Evolutionary conservation across 2,888 invertebrate species (phyloP), one percentile per base, ranked within the genome.

Genomic region (Stenichneumon culpator): DNA sequence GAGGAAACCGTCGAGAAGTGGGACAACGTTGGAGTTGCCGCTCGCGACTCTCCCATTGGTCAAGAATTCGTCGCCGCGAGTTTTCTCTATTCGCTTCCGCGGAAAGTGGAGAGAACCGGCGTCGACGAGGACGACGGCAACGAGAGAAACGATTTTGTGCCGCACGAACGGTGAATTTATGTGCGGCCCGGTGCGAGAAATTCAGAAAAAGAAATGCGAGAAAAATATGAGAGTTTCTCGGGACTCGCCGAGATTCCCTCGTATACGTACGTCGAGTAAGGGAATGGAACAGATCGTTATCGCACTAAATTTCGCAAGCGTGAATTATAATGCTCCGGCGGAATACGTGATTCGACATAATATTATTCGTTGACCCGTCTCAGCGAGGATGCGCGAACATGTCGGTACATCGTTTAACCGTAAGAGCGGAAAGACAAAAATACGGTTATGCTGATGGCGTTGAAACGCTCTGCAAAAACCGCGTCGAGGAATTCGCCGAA

Each of bases 261-360:
- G 65, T 47, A 32, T 39, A 65, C 22, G 74, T 25, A 28, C 36
- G 22, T 47, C 28, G 28, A 52, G 19, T 19, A 39, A 25, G 19
- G 36, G 63, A 28, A 50, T 60, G 44, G 25, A 68, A n/a, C 11
- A 79, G 79, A 85, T 82, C 81, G 74, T 84, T 84, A 79, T 84
- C 81, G 28, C 32, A 44, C 74, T 63, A 74, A 74, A 82, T 79
- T 74, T 65, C 25, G 68, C 78, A 84, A 79, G 54, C 73, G 57
- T 32, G 74, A 84, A 79, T 82, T 75, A 74, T 70, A 70, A 65
- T 69, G 74, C 72, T 54, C 47, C 47, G 28, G 3, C n/a, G 63
- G 63, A 70, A 79, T 83, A 65, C 74, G 67, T 54, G 69, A 79
- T 83, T 54, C 68, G 63, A 70, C 69, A 19, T 32, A 69, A 65